Percentiles rank a stretch among this genome's conserved stretches.
phyloP scores from a whole-genome alignment of 2,888 invertebrate species.

The Parapristionchus giblindavisi region DNA sequence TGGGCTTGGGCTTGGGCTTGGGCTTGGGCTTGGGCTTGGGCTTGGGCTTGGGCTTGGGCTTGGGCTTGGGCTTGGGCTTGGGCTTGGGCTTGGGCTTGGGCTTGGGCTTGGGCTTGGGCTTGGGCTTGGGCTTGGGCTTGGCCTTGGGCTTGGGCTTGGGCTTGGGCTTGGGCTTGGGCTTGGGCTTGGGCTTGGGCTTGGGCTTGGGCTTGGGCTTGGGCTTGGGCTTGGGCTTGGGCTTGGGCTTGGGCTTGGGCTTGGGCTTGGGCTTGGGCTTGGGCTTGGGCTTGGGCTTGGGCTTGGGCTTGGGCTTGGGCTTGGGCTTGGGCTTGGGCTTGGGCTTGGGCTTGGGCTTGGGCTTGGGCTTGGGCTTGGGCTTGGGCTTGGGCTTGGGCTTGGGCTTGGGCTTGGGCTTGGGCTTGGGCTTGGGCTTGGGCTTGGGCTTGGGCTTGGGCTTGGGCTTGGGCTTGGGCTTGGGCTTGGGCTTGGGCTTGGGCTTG shows the following conservation, averaged over 20 bases:
- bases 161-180: constrained; percentile 40
- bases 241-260: constrained; percentile 39
- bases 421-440: constrained; percentile 43
- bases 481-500: constrained; percentile 38
- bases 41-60: constrained; percentile 38
- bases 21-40: constrained; percentile 38
- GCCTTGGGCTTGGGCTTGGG: constrained; percentile 42
- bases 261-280: constrained; percentile 40
- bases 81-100: constrained; percentile 41
- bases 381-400: constrained; percentile 41
- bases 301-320: constrained; percentile 38
- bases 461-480: constrained; percentile 42
- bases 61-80: constrained; percentile 38
- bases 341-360: constrained; percentile 40
- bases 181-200: constrained; percentile 38
- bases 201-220: constrained; percentile 39
- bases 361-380: constrained; percentile 39
- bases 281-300: constrained; percentile 46
- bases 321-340: constrained; percentile 36
- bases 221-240: constrained; percentile 38
- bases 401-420: constrained; percentile 41
- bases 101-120: constrained; percentile 43
- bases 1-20: constrained; percentile 38
- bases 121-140: constrained; percentile 42
- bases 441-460: constrained; percentile 43